These are phyloP conservation scores for Micronycteris hirsuta DNA, from an alignment of 2,113 vertebrate genomes.

Conservation along the genomic window DNA sequence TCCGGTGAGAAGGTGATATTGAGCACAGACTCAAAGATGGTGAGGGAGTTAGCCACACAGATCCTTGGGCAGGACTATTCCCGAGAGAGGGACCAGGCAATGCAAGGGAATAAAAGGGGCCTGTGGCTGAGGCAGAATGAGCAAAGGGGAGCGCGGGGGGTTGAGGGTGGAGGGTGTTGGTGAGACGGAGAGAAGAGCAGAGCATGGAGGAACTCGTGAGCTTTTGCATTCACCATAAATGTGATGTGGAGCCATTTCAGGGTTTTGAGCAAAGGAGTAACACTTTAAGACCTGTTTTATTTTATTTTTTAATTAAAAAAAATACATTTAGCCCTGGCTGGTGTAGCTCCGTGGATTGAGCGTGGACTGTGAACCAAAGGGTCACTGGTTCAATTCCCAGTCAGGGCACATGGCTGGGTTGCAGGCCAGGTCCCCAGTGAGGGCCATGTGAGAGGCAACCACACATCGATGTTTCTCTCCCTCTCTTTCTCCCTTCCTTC, in stretches of 20 bases:
- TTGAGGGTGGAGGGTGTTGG: no score
- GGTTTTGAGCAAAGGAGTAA: not conserved
- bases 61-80: not conserved
- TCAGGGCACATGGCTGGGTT: no score
- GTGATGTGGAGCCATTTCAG: no score
- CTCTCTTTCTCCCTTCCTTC: no score
- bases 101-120: not conserved
- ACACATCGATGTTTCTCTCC: no score
- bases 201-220: no score
- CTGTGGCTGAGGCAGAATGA: not conserved
- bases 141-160: not conserved
- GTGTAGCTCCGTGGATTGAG: no score
- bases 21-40: not conserved
- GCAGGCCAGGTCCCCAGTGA: no score
- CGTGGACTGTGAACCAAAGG: no score
- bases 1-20: not conserved
- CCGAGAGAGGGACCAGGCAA: not conserved
- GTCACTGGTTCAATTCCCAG: no score
- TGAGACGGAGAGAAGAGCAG: not conserved
- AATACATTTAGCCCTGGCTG: no score
- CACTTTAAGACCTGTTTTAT: not conserved
- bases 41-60: not conserved
- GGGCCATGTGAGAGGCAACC: no score
- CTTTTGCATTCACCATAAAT: not conserved
- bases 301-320: not conserved